Base-by-base conservation (phyloP, 2,888 invertebrate genomes). In the Mesoligia furuncula region DNA sequence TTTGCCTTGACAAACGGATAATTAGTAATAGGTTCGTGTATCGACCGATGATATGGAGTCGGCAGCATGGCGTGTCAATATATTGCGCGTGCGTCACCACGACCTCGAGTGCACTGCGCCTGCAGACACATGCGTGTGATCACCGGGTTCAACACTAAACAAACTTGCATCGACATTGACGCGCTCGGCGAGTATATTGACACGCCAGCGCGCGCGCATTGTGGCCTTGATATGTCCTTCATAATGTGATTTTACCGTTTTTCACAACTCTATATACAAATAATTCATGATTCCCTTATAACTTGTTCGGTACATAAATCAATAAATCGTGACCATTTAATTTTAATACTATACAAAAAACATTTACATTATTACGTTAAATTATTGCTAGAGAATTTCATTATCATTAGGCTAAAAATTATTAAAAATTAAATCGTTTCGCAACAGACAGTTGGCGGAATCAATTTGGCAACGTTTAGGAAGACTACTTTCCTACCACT, bases 401-500 rank as follows among this genome's bases (percentile, higher is more conserved):
- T 96, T 96, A 94, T 93, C 86, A 95, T 96, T 96, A 95, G 89
- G 91, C 95, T 96, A 96, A 89, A 88, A 94, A 92, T 90, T 88
- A 93, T 93, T 94, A 93, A 93, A 90, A 95, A 92, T 93, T 94
- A 94, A 93, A 93, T 94, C 91, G 95, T 94, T 94, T 95, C 95
- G 95, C 95, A 95, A 95, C 95, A 95, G 94, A 95, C 91, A 94
- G 95, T 96, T 96, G 95, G 95, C 95, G 94, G 95, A 94, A 92
- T 93, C 92, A 95, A 95, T 96, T 96, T 96, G 96, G 96, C 96
- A 96, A 96, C 95, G 95, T 96, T 96, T 92, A 95, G 96, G 96
- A 96, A 96, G 96, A 96, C 96, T 96, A 96, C 95, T 96, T 95
- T 95, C 94, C 95, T 96, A 96, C 94, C 93, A 95, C 95, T 96